Evolutionary conservation across 2,888 invertebrate species (phyloP), one percentile per base, ranked within the genome.

Genomic region (Drosophila barbarae): DNA sequence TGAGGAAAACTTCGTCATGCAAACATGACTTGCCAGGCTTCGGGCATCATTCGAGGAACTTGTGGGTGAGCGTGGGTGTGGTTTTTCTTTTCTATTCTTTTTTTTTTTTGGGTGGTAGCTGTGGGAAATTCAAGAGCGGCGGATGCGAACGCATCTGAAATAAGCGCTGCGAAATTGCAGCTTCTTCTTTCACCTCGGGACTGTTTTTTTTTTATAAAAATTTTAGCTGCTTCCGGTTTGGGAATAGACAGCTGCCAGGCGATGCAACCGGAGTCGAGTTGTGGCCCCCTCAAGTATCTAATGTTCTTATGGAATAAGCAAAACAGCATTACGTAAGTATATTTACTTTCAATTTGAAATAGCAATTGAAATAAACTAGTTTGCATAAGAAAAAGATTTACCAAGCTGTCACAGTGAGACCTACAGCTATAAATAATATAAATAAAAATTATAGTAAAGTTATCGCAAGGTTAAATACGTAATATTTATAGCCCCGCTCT

Each of bases 11-110:
- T 83, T 77, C 74, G 80, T 83, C 83, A 79, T 74, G 79, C 80
- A 80, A 83, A 79, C 83, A 79, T 83, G 83, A 83, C 77, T 83
- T 83, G 80, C 70, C 83, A 76, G 68, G 44, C 58, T 46, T 21
- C 39, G 35, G 68, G 32, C 38, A 39, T 46, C 26, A 15, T 32
- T 46, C 46, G 32, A 9, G 15, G 36, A 12, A 15, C 8, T 12
- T 34, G 42, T 8, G n/a, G 39, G 23, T 9, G 18, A 3, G 13
- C 2, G 28, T 18, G 46, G 44, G 12, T 15, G 3, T 10, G 3
- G 7, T 15, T 42, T 23, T 23, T 23, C 30, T 0, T 15, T 36
- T 13, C 5, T 5, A 3, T 12, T 28, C 6, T 1, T 15, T 18
- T 38, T n/a, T 23, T 23, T 8, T 5, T 5, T 6, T n/a, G 30